Evolutionary conservation across 2,113 vertebrate genomes (phyloP), one percentile per base, ranked within the genome.

Genomic region (Lamprotornis superbus): DNA sequence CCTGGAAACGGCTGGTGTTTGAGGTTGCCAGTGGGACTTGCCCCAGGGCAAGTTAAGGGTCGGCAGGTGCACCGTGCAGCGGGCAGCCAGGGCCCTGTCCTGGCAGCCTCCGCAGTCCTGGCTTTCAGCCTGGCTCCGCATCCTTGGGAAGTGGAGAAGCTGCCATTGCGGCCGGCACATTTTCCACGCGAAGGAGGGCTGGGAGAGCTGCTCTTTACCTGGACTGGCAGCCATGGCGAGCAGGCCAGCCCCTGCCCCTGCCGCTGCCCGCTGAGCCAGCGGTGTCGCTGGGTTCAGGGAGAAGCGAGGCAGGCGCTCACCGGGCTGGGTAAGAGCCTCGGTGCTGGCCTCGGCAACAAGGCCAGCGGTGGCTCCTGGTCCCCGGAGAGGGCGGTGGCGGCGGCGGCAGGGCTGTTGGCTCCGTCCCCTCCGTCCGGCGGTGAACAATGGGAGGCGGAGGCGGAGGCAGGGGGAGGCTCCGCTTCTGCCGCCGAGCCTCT

Each of bases 401-500:
- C 33, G 70, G 59, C 63, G 13, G 35, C 40, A 28, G 37, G 61
- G 52, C 75, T 65, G 30, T 5, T 75, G 83, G 61, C 84, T 79
- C 70, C 75, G 46, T 56, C 25, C 53, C 20, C 40, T 52, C 44
- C 44, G 87, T 95, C 92, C 92, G 89, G 87, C 46, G 61, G 60
- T 9, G 81, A 96, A 94, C 95, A 96, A 92, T 91, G 61, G 95
- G 70, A 90, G 92, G 92, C 76, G 95, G 69, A 89, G 92, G 92
- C 76, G 87, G 86, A 82, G 85, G 82, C 33, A 28, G 31, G 49
- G 33, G 57, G 44, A 78, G 91, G 91, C 79, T 76, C 86, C 35
- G 31, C 70, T 61, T 7, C 71, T 82, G 86, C 68, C 67, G 52
- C 79, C 49, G 75, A 87, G 63, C 65, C 61, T 39, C 83, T 85